Base-by-base conservation (phyloP, 2,113 vertebrate genomes). In the Daboia siamensis region DNA sequence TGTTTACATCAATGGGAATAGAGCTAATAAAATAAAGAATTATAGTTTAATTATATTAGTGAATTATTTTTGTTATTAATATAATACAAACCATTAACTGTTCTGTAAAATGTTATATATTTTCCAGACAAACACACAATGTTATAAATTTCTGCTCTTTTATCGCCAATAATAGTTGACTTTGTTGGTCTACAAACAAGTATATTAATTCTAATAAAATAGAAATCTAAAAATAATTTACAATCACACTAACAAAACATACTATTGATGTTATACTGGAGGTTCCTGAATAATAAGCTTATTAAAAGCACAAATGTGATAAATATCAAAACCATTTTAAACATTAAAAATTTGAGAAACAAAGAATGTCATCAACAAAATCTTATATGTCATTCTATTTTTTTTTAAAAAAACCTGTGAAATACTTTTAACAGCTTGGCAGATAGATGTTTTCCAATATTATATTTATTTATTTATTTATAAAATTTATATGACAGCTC, bases 291-390 rank as follows among this genome's bases (percentile, higher is more conserved):
- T 86, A 96, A 94, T 91, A 90, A 94, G 93, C 74, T 92, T 90
- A n/a, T 17, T 0, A 93, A 93, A 94, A 91, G 84, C 57, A 92
- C 33, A 8, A 1, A 1, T 96, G 95, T 95, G 95, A 97, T 96
- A 93, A 95, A 56, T 90, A 92, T 86, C 86, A 39, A 90, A 92
- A 52, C n/a, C 26, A 0, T 89, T 55, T 93, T 96, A 95, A 97
- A 97, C 96, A 97, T 97, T 97, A 94, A 97, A 96, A 39, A 93
- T 64, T 90, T 87, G 39, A 84, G 1, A 1, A 94, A 95, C 89
- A 93, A 95, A 95, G 52, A 1, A 5, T 94, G 90, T 85, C 86
- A 91, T 93, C 95, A 90, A 89, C 61, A 89, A 33, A 95, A 57
- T 93, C 46, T 64, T 15, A 90, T 92, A 91, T 90, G 96, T 95